These are phyloP conservation scores for Rhinichthys klamathensis DNA, from an alignment of 2,113 vertebrate species.

Conservation along the genomic window DNA sequence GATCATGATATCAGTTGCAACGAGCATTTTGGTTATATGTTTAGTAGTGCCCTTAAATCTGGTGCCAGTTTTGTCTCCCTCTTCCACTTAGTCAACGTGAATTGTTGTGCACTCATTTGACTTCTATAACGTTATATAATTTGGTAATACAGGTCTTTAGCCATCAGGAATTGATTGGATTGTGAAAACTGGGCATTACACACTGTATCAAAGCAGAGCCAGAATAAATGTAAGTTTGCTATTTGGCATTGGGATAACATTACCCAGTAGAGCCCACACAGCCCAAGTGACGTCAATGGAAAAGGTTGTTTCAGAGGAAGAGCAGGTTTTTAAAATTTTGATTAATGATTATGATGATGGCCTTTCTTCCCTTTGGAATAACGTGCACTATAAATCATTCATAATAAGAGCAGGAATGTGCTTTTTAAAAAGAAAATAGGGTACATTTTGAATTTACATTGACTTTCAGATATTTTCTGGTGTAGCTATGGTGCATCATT, in stretches of 20 bases:
- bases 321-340: not conserved
- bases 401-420: not conserved
- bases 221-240: constrained; percentile 1
- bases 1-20: not conserved
- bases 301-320: not conserved
- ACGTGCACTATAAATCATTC: not conserved
- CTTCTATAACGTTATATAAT: not conserved
- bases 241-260: not conserved
- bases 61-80: not conserved
- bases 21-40: not conserved
- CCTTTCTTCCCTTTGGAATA: not conserved
- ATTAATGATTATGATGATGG: not conserved
- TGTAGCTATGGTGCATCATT: not conserved
- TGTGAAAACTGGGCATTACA: not conserved
- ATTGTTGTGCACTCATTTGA: not conserved
- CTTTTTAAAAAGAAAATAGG: not conserved
- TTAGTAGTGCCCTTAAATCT: not conserved
- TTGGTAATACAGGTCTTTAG: not conserved
- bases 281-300: constrained; percentile 1
- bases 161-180: not conserved
- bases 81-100: not conserved
- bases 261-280: not conserved
- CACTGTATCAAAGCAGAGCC: not conserved
- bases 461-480: not conserved
- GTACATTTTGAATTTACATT: not conserved